phyloP scores from a whole-genome alignment of 2,113 vertebrate species.

The Heptranchias perlo region DNA sequence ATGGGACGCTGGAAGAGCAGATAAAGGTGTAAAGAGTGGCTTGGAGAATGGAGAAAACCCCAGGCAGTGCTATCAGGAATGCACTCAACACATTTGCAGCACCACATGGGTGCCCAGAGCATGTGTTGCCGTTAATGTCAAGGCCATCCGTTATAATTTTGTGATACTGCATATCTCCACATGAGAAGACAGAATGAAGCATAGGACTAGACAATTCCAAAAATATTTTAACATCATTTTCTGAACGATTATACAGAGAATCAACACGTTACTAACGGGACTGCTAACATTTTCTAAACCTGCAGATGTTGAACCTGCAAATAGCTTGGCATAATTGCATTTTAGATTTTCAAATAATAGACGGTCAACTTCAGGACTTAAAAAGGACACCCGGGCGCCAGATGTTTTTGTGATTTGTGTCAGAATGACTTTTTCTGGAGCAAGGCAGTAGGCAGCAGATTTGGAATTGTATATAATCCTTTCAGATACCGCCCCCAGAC shows the following conservation, averaged over 20 bases:
- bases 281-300: neutral
- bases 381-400: neutral
- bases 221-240: neutral
- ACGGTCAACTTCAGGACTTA: neutral
- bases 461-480: neutral
- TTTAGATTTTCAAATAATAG: neutral
- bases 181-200: neutral
- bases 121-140: neutral
- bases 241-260: neutral
- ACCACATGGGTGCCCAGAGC: neutral
- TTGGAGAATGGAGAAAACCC: neutral
- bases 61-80: neutral
- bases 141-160: neutral
- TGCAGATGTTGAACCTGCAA: neutral
- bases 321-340: neutral
- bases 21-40: neutral
- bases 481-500: neutral
- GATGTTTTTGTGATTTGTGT: neutral
- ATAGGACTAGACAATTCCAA: neutral
- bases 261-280: neutral
- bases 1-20: no score
- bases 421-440: no score
- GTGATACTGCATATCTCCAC: neutral
- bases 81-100: neutral
- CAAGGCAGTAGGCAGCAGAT: neutral